Evolutionary conservation across 2,797 vertebrate genomes (phyloP).

Genomic region (Sebastes ruberrimus): DNA sequence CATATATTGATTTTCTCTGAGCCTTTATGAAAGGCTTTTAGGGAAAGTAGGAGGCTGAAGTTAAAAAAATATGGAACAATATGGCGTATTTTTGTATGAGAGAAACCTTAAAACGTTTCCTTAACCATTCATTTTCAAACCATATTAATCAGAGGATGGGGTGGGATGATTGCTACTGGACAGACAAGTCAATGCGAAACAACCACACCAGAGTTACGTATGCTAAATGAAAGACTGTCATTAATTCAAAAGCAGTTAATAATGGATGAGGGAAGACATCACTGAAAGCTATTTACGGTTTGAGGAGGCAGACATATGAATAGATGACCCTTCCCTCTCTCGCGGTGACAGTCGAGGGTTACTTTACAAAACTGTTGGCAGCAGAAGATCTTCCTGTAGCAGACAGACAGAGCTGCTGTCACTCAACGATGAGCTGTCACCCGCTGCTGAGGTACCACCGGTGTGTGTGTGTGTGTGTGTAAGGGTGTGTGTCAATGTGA

Average conservation of each 20-base stretch:
- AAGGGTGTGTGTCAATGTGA: constrained; percentile 64
- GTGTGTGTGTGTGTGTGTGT: background rate
- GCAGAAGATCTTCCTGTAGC: constrained; percentile 80
- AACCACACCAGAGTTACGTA: constrained; percentile 40
- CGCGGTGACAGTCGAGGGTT: constrained; percentile 78
- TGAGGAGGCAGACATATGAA: constrained; percentile 75
- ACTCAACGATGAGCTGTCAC: constrained; percentile 75
- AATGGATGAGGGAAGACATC: constrained; percentile 76
- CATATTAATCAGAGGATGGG: background rate
- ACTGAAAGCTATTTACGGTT: constrained; percentile 76
- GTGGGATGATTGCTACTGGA: constrained; percentile 22
- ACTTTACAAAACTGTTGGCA: constrained; percentile 75
- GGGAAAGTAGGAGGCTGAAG: background rate
- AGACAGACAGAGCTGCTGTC: constrained; percentile 78
- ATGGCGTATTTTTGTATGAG: background rate
- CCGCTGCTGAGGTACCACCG: constrained; percentile 47
- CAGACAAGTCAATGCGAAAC: constrained; percentile 42
- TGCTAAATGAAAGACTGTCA: constrained; percentile 68
- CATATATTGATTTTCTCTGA: background rate
- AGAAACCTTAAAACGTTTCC: background rate
- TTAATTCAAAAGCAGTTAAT: constrained; percentile 78
- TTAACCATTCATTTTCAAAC: constrained; percentile 15
- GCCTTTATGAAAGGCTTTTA: background rate
- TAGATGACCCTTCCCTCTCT: constrained; percentile 76
- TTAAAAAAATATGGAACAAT: background rate